A percentile compares a stretch with the other conserved stretches of the same genome.
These are phyloP conservation scores for Chiroxiphia lanceolata DNA, from an alignment of 2,797 vertebrate genomes.

Conservation along the genomic window DNA sequence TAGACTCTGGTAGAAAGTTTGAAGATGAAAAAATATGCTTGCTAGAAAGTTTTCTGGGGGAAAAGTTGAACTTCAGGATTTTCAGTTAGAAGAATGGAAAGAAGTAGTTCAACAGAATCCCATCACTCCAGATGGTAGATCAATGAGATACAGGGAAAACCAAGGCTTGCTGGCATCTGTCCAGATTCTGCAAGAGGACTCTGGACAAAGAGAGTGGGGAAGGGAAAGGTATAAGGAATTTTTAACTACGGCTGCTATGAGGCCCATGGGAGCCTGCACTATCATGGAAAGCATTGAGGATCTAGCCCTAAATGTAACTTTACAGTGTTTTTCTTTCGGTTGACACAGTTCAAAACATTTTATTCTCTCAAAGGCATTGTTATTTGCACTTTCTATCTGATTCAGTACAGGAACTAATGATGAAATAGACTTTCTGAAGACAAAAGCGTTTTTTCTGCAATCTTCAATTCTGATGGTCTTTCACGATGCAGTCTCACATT, in stretches of 20 bases:
- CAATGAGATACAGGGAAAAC: background rate
- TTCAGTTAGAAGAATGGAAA: background rate
- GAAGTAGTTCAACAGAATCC: background rate
- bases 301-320: background rate
- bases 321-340: background rate
- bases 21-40: constrained; percentile 2
- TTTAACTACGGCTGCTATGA: background rate
- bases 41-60: background rate
- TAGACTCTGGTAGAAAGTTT: background rate
- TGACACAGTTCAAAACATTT: background rate
- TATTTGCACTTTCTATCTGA: background rate
- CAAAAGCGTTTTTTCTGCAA: background rate
- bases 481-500: background rate
- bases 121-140: background rate
- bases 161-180: background rate
- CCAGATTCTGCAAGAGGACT: background rate
- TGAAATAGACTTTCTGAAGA: background rate
- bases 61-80: background rate
- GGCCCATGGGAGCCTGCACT: background rate
- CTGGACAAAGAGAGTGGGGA: background rate
- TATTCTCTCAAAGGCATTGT: background rate
- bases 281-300: background rate
- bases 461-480: background rate
- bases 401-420: background rate
- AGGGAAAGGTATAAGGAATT: background rate